Percentiles rank a stretch among this genome's conserved stretches.
These are phyloP conservation scores for Mungos mungo DNA, from an alignment of 2,113 vertebrate genomes.

Conservation along the genomic window DNA sequence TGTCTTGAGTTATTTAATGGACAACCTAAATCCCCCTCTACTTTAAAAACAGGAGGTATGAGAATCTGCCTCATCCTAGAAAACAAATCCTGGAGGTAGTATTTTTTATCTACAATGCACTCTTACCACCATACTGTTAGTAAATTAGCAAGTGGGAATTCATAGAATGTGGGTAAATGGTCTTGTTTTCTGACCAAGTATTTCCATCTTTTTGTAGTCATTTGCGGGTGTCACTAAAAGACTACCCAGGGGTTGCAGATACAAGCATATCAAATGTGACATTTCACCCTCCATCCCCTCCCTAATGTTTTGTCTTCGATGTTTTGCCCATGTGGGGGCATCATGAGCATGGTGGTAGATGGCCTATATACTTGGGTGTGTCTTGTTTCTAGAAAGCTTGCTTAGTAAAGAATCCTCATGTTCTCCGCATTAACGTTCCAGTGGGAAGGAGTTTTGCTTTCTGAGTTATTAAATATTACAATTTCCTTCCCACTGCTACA, in stretches of 20 bases:
- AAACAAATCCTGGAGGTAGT: background rate
- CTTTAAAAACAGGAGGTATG: background rate
- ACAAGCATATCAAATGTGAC: too few species aligned
- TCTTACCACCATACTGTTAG: background rate
- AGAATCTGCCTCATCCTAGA: background rate
- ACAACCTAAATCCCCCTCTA: background rate
- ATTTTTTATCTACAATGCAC: slow-evolving; percentile 16
- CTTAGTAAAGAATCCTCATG: background rate
- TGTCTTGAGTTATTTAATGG: background rate
- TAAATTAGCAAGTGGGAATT: background rate
- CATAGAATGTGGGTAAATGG: background rate
- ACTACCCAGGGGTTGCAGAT: background rate
- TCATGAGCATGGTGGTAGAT: background rate
- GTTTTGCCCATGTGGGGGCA: background rate
- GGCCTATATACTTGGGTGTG: background rate
- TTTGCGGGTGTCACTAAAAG: background rate
- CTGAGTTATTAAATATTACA: background rate
- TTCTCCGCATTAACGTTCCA: background rate
- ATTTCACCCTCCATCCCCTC: background rate
- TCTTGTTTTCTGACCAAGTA: background rate
- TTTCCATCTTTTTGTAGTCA: background rate
- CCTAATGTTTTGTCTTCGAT: background rate
- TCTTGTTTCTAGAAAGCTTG: background rate
- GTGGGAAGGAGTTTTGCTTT: slow-evolving; percentile 14
- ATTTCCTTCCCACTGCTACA: background rate